Conservation (phyloP, 1,140 invertebrate genomes). For the Hydropsyche tenuis region DNA sequence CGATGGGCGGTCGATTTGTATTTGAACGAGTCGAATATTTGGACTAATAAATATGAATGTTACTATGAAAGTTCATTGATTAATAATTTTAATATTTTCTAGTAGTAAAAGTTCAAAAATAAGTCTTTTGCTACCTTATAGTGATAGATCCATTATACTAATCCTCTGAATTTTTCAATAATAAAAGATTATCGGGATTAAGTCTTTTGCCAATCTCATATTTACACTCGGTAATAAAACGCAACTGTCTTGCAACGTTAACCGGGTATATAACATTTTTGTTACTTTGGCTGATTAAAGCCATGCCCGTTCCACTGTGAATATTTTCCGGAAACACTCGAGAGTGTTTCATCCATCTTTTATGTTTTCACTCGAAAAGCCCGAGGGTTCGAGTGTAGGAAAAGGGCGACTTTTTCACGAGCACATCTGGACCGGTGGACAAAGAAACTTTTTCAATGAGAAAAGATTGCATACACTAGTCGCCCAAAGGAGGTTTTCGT, state of each 20-base stretch:
- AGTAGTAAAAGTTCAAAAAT: too few species aligned
- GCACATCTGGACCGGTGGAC: slow-evolving; percentile 11
- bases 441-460: slow-evolving; percentile 26
- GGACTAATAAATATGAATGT: too few species aligned
- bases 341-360: slow-evolving; percentile 12
- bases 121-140: too few species aligned
- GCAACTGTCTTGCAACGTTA: too few species aligned
- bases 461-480: background rate
- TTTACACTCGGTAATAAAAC: too few species aligned
- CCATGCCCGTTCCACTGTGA: background rate
- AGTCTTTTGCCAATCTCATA: background rate
- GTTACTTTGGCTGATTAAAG: slow-evolving; percentile 22
- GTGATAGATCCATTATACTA: too few species aligned
- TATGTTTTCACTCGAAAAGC: slow-evolving; percentile 8
- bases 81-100: too few species aligned
- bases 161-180: too few species aligned
- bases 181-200: too few species aligned
- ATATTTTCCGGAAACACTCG: slow-evolving; percentile 16
- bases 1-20: too few species aligned
- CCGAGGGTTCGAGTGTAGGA: background rate
- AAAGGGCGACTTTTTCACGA: background rate
- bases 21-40: too few species aligned
- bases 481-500: background rate
- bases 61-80: too few species aligned
- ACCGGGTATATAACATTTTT: background rate